phyloP scores from a whole-genome alignment of 2,113 vertebrate species.

The Collichthys lucidus region DNA sequence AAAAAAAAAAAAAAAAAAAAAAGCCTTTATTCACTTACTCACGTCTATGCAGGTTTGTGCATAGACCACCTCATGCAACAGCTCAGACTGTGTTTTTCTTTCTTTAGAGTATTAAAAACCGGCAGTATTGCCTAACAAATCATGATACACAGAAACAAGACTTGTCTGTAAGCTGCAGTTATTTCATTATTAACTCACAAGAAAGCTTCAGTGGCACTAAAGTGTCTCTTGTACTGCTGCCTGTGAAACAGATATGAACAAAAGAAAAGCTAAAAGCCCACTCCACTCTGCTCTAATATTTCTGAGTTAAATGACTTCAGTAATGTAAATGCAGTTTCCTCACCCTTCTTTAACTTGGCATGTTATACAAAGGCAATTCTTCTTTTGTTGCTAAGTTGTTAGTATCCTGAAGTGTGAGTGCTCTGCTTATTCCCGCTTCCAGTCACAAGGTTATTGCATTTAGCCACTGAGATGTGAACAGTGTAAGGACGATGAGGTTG shows the following conservation, averaged over 20 bases:
- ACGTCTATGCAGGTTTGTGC: too few species aligned
- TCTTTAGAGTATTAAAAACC: slow-evolving; percentile 1
- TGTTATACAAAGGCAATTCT: slow-evolving; percentile 17
- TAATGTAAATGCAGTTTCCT: neutral
- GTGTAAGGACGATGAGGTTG: slow-evolving; percentile 11
- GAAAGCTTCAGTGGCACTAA: neutral
- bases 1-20: too few species aligned
- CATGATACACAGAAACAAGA: neutral
- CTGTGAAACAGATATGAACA: neutral
- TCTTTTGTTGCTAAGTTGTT: slow-evolving; percentile 18
- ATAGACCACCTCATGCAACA: too few species aligned
- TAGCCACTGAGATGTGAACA: slow-evolving; percentile 24
- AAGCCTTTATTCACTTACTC: neutral
- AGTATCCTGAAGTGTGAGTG: slow-evolving; percentile 28
- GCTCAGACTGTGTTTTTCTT: neutral
- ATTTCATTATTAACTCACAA: slow-evolving; percentile 1
- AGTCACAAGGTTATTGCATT: slow-evolving; percentile 25
- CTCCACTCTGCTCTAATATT: neutral
- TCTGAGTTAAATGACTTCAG: neutral
- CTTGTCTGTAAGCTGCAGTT: slow-evolving; percentile 1
- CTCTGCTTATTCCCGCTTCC: slow-evolving; percentile 12
- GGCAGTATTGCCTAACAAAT: neutral
- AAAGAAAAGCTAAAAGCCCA: neutral
- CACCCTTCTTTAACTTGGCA: neutral
- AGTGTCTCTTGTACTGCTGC: neutral